A percentile compares a stretch with the other conserved stretches of the same genome.
phyloP scores from a whole-genome alignment of 2,797 vertebrate genomes.

The Eurystomus glaucurus region DNA sequence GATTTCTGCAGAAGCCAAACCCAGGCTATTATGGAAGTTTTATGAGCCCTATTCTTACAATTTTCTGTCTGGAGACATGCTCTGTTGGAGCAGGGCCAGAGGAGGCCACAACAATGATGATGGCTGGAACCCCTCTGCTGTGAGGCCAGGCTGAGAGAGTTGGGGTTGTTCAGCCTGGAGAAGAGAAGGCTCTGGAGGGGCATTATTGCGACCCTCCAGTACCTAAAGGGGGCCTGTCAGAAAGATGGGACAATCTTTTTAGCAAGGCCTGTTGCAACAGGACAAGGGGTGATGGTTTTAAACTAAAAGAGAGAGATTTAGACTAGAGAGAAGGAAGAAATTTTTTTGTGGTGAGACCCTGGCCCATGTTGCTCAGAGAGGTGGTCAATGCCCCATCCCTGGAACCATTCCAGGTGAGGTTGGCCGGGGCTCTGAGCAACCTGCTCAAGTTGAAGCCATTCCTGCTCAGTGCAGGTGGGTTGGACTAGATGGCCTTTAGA shows the following conservation, averaged over 20 bases:
- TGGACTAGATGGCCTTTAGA: neutral
- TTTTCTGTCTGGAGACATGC: neutral
- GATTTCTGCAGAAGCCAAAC: constrained; percentile 9
- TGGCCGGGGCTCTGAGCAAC: neutral
- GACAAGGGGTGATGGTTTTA: neutral
- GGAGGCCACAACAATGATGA: neutral
- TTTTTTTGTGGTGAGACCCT: neutral
- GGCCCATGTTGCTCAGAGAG: neutral
- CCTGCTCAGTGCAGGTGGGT: neutral
- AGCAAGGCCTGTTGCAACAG: neutral
- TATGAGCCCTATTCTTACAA: neutral
- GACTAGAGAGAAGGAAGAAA: neutral
- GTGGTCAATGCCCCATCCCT: neutral
- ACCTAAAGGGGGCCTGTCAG: neutral
- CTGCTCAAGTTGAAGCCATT: neutral
- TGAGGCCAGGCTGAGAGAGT: neutral
- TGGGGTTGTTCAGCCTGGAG: neutral
- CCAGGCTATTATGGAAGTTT: neutral
- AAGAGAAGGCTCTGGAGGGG: neutral
- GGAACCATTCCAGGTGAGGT: neutral
- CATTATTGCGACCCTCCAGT: neutral
- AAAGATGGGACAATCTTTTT: neutral
- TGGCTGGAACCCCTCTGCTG: neutral
- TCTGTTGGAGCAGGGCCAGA: neutral
- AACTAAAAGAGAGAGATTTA: neutral